Evolutionary conservation across 37 sponge, comb jelly and placozoan genomes (phyloP).

Genomic region (Haliclona indistincta): DNA sequence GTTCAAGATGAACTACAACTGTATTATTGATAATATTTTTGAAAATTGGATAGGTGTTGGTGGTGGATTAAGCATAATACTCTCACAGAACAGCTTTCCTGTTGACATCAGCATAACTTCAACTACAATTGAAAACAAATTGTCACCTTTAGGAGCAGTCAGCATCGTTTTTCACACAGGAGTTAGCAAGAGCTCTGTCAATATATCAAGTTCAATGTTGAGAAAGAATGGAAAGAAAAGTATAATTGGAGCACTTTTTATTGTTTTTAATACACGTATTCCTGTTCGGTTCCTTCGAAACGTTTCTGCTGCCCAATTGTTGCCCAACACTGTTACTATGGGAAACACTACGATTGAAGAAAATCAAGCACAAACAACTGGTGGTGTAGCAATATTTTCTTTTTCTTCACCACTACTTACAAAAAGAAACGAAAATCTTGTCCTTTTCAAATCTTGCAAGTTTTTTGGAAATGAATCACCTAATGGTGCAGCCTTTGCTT

Average conservation of each 20-base stretch:
- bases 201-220: too few species aligned
- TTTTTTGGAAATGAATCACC: constrained; percentile 1
- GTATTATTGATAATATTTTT: too few species aligned
- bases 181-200: too few species aligned
- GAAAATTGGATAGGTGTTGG: too few species aligned
- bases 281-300: too few species aligned
- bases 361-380: not conserved
- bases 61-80: constrained; percentile 43
- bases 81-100: constrained; percentile 18
- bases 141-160: constrained; percentile 7
- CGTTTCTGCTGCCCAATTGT: not conserved
- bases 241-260: too few species aligned
- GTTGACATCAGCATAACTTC: constrained; percentile 9
- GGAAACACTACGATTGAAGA: not conserved
- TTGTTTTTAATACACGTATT: too few species aligned
- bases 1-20: too few species aligned
- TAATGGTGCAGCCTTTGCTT: not conserved
- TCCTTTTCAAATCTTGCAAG: constrained; percentile 10
- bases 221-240: too few species aligned
- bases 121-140: constrained; percentile 1
- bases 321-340: not conserved
- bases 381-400: not conserved
- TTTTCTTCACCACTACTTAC: not conserved
- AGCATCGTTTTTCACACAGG: not conserved
- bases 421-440: not conserved